Evolutionary conservation across 2,797 vertebrate species (phyloP), one percentile per base, ranked within the genome.

Genomic region (Sebastes wilsoni): DNA sequence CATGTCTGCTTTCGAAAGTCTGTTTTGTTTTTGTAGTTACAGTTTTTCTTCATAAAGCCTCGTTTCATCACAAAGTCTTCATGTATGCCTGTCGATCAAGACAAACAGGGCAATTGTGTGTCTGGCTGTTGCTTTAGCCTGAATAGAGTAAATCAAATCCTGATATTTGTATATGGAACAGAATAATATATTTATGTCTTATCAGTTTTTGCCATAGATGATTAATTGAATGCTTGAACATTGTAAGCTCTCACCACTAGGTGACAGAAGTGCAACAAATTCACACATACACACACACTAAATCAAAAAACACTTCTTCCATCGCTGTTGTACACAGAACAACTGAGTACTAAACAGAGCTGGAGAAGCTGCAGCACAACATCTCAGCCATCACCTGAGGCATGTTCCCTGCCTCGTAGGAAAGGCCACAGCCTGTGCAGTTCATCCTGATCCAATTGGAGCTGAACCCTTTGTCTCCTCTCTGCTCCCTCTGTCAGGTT

Each of bases 401-500:
- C 81, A n/a, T 88, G 86, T 87, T 85, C 80, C 74, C 75, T 79
- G 52, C 75, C 60, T 68, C 28, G 55, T 25, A 69, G 79, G 59
- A 87, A 89, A 91, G 84, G 82, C 83, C 78, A 72, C 77, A 66
- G 66, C 46, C 66, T 82, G 76, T 49, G 66, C 61, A 66, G 34
- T 60, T 84, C 84, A 68, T 12, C 49, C 66, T 55, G 67, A 79
- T 80, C 79, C 83, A 73, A 65, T 30, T 52, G 78, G 67, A 81
- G 62, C 71, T 90, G 54, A 87, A 86, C 83, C 42, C 69, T 74
- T 80, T 80, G 60, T 75, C 66, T 80, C 73, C 52, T 79, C 69
- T 18, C 73, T 79, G 72, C 69, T 75, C 76, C 54, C 75, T 72
- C 79, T 86, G 32, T 80, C 94, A 99, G 98, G 89, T 93, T 99